Evolutionary conservation across 2,113 vertebrate species (phyloP).

Genomic region (Alaudala cheleensis): DNA sequence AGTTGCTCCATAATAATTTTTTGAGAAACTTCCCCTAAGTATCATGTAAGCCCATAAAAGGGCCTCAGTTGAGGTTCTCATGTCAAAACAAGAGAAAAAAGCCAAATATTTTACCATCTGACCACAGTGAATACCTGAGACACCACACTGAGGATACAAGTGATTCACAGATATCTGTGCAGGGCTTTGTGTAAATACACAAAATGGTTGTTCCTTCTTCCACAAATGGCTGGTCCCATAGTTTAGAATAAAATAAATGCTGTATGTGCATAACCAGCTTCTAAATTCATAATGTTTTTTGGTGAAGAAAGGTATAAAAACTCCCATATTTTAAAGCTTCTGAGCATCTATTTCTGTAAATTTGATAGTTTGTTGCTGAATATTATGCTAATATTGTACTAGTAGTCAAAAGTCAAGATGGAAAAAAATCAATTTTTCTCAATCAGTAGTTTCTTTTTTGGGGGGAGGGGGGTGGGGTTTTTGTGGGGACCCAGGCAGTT

Average conservation of each 20-base stretch:
- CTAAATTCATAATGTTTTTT: neutral
- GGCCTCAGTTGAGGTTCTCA: neutral
- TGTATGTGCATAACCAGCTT: rapidly evolving
- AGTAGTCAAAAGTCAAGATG: neutral
- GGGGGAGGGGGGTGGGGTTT: too few relatives aligned
- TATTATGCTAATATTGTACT: neutral
- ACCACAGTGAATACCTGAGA: rapidly evolving
- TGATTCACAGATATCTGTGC: neutral
- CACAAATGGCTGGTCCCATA: neutral
- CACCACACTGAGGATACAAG: neutral
- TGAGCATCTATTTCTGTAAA: neutral
- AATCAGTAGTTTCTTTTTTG: neutral
- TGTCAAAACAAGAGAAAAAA: rapidly evolving
- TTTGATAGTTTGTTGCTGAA: neutral
- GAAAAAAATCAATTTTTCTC: neutral
- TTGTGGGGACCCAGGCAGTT: too few relatives aligned
- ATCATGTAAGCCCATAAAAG: neutral
- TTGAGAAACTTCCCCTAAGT: neutral
- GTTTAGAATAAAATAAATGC: neutral
- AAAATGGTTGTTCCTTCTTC: neutral
- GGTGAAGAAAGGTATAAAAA: neutral
- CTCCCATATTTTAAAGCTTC: neutral
- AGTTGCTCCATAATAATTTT: neutral
- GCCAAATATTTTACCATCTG: neutral
- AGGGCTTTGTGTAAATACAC: neutral